Evolutionary conservation across 35 echinoderm and acorn worm species (phyloP), one percentile per base, ranked within the genome.

Genomic region (Apostichopus californicus): DNA sequence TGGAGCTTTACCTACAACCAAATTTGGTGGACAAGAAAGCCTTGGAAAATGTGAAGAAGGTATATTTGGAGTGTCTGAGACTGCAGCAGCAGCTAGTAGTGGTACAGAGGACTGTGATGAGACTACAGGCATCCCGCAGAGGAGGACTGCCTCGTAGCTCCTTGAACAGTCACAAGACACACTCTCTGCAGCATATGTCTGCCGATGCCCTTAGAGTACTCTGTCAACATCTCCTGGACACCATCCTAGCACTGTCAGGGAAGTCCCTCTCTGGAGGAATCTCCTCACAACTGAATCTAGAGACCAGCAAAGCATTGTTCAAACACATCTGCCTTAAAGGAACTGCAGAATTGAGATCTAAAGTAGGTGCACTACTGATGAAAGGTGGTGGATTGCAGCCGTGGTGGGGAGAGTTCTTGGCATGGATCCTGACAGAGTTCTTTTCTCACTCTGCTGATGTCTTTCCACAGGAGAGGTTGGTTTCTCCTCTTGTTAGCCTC

Each of bases 381-480:
- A 92, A 92, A 65, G 95, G 96, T 25, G 96, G 97, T 80, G 87
- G 93, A 63, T 55, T 83, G n/a, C 81, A 94, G 24, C 93, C 90
- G 6, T 99, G 97, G 97, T 99, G 97, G 97, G 97, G 97, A n/a
- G 97, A 96, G 72, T 99, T 99, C 83, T 23, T 99, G 77, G 97
- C 97, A 20, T 94, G 92, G n/a, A 79, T 95, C 57, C 91, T 99
- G 54, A 92, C 93, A 11, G 95, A 99, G 58, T 96, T 96, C 89
- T 99, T 99, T 87, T 80, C 94, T 53, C 94, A 95, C 94, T 56
- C 93, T 96, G 78, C 92, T 55, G 85, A 75, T 20, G 88, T 95
- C 26, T 99, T 99, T 66, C 95, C 93, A 15, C 91, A 96, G 54
- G 95, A 96, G 34, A 96, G 97, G 97, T 99, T 26, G 24, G 86